These are phyloP conservation scores for Monochamus alternatus DNA, from an alignment of 2,888 invertebrate species.

Conservation along the genomic window DNA sequence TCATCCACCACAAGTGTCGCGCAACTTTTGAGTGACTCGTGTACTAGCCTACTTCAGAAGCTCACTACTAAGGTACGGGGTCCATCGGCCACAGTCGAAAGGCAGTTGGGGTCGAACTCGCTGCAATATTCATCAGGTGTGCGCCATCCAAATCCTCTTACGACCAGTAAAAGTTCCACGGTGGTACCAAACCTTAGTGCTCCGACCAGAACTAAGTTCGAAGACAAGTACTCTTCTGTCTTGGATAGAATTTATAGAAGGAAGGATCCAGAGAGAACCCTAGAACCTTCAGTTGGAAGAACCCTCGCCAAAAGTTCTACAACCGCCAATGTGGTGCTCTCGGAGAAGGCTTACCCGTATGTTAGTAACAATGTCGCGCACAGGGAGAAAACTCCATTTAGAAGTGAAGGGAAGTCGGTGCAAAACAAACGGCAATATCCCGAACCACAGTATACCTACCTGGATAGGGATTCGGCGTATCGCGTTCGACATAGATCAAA, in stretches of 20 bases:
- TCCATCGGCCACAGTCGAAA: constrained; percentile 76
- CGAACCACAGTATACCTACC: constrained; percentile 66
- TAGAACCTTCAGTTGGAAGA: constrained; percentile 74
- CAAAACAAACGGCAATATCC: constrained; percentile 60
- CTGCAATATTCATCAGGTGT: constrained; percentile 26
- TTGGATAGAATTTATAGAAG: constrained; percentile 81
- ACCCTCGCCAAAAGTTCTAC: constrained; percentile 81
- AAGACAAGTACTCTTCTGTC: constrained; percentile 86
- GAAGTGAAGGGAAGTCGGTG: constrained; percentile 69
- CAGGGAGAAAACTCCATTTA: constrained; percentile 79
- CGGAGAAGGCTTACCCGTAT: constrained; percentile 80
- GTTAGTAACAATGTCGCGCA: constrained; percentile 70
- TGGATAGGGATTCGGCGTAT: constrained; percentile 66
- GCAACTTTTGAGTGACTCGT: constrained; percentile 89
- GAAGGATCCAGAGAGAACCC: constrained; percentile 79
- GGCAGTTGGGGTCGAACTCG: constrained; percentile 57
- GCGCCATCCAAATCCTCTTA: constrained; percentile 53
- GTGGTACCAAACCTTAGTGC: constrained; percentile 67
- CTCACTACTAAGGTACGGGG: constrained; percentile 83
- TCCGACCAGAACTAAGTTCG: constrained; percentile 78
- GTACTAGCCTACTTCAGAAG: constrained; percentile 87
- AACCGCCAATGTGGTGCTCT: constrained; percentile 77
- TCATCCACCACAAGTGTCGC: constrained; percentile 88
- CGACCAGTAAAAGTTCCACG: constrained; percentile 62
- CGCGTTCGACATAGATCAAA: constrained; percentile 67